These are phyloP conservation scores for Mus caroli DNA, from an alignment of 2,797 vertebrate genomes.

Conservation along the genomic window DNA sequence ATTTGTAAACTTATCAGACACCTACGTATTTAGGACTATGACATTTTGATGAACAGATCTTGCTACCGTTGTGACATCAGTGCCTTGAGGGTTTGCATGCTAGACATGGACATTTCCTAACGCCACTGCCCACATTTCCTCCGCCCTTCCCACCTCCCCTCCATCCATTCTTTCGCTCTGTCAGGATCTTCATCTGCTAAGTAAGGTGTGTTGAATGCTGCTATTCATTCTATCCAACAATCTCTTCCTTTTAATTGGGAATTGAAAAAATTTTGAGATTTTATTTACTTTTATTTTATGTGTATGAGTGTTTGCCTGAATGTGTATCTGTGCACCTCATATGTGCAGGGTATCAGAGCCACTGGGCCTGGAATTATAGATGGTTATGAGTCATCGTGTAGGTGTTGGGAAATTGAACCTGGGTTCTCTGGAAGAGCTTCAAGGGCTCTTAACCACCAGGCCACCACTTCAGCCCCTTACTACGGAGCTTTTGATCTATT, in stretches of 20 bases:
- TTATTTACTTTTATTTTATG: not conserved
- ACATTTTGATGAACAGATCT: not conserved
- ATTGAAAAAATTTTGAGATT: not conserved
- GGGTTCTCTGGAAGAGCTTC: not conserved
- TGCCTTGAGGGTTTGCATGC: not conserved
- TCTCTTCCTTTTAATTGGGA: not conserved
- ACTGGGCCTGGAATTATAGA: not conserved
- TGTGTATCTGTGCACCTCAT: not conserved
- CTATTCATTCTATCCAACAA: not conserved
- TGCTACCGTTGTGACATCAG: not conserved
- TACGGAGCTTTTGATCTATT: not conserved
- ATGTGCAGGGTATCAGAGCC: not conserved
- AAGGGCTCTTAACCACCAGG: not conserved
- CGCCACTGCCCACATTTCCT: not conserved
- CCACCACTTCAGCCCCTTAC: not conserved
- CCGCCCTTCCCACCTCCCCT: not conserved
- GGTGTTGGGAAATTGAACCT: not conserved
- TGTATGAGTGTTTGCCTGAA: not conserved
- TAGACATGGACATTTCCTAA: not conserved
- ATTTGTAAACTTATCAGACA: not conserved
- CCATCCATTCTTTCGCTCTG: not conserved
- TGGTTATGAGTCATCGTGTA: not conserved
- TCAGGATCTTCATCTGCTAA: not conserved
- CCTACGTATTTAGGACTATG: not conserved
- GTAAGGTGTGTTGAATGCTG: not conserved